Percentiles rank a stretch among this genome's conserved stretches.
Evolutionary conservation across 2,797 vertebrate species (phyloP).

Genomic region (Poliocrania exsul): DNA sequence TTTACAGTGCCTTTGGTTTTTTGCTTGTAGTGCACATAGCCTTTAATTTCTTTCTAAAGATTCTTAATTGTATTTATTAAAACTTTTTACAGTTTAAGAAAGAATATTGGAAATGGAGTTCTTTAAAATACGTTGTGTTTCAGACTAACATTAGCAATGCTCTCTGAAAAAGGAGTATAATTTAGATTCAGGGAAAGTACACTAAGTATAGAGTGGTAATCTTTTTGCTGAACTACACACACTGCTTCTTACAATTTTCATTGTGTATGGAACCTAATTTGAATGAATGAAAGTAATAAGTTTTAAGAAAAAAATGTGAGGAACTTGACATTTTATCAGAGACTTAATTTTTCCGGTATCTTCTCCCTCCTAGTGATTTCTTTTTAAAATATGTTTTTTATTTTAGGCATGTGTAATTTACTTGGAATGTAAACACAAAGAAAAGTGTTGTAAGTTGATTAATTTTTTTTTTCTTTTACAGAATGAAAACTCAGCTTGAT

Average conservation of each 20-base stretch:
- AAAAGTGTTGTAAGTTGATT: background rate
- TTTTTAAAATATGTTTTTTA: background rate
- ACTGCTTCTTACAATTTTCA: background rate
- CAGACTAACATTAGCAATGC: background rate
- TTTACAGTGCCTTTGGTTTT: background rate
- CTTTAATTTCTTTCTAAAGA: background rate
- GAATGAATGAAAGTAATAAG: background rate
- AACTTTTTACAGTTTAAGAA: background rate
- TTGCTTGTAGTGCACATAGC: background rate
- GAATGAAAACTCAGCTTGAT: slow-evolving; percentile 76
- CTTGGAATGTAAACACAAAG: background rate
- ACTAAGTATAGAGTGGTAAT: background rate
- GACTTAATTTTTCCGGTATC: background rate
- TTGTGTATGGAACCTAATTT: background rate
- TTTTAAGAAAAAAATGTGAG: background rate
- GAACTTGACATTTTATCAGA: background rate
- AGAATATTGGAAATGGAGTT: background rate
- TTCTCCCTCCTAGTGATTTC: background rate
- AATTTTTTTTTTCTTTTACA: background rate
- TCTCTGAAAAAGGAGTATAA: background rate
- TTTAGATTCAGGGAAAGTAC: background rate
- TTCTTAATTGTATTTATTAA: background rate
- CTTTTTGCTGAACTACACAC: background rate
- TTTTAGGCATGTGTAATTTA: background rate
- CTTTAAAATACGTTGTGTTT: background rate